phyloP scores from a whole-genome alignment of 2,888 invertebrate species.

The Phengaris alcon region DNA sequence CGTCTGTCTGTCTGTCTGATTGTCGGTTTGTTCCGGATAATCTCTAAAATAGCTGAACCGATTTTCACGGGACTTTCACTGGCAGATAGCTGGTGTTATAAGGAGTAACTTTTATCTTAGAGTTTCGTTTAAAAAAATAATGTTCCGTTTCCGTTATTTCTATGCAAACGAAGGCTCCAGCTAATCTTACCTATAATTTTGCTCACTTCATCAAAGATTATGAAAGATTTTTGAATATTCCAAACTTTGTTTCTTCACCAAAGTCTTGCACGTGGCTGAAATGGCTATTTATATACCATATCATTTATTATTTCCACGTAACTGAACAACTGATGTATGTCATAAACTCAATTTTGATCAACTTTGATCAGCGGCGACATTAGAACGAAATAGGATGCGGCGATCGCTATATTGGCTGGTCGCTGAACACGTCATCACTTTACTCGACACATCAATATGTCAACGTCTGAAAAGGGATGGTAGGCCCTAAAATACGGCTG shows the following conservation, averaged over 20 bases:
- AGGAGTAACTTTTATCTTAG: no score
- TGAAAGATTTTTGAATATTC: background rate
- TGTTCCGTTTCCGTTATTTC: no score
- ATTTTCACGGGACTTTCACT: no score
- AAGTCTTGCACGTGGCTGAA: background rate
- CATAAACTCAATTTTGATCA: slow-evolving; percentile 17
- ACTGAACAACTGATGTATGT: background rate
- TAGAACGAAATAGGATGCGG: background rate
- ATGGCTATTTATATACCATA: background rate
- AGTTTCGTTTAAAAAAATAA: no score
- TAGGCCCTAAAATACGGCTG: background rate
- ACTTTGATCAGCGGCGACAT: slow-evolving; percentile 22
- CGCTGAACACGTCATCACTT: slow-evolving; percentile 22
- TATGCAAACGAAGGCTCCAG: no score
- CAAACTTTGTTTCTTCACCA: background rate
- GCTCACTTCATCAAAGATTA: no score
- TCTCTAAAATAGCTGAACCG: no score
- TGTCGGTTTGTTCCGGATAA: no score
- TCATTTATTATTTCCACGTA: slow-evolving; percentile 3
- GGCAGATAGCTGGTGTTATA: no score
- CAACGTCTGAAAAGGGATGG: slow-evolving; percentile 17
- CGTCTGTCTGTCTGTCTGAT: no score
- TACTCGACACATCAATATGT: slow-evolving; percentile 22
- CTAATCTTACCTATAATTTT: no score
- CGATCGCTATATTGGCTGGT: slow-evolving; percentile 3